A percentile compares a stretch with the other conserved stretches of the same genome.
Evolutionary conservation across 2,113 vertebrate species (phyloP).

Genomic region (Lycaon pictus): DNA sequence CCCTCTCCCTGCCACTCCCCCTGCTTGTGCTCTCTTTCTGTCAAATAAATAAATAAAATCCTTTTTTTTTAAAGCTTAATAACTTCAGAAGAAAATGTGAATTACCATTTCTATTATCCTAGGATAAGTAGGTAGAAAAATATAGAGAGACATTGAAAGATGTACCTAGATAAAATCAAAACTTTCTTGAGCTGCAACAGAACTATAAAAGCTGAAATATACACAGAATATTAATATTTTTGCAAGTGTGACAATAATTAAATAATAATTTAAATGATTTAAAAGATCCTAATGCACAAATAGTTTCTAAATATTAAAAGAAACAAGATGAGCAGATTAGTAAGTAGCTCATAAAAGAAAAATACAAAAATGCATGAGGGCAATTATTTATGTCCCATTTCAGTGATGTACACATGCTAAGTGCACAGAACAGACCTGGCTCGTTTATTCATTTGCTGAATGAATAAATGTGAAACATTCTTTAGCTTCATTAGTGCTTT

Average conservation of each 20-base stretch:
- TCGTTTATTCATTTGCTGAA: not conserved
- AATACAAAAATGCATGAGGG: not conserved
- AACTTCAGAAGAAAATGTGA: not conserved
- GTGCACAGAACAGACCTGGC: not conserved
- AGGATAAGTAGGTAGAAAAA: slow-evolving; percentile 2
- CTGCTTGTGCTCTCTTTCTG: no score
- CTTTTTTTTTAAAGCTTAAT: not conserved
- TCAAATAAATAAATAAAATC: no score
- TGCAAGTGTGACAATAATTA: not conserved
- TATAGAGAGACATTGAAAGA: not conserved
- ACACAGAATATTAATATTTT: not conserved
- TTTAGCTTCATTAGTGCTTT: not conserved
- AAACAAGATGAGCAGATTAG: not conserved
- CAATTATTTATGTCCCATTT: not conserved
- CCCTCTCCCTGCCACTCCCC: no score
- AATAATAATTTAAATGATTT: not conserved
- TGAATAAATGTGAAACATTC: not conserved
- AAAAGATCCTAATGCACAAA: not conserved
- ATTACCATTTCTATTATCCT: not conserved
- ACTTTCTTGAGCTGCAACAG: not conserved
- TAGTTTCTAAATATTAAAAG: not conserved
- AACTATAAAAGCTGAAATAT: not conserved
- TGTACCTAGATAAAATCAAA: not conserved
- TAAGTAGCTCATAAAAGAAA: not conserved
- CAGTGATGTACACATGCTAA: not conserved